Conservation (phyloP, 2,888 invertebrate genomes). For the Tachina lurida region DNA sequence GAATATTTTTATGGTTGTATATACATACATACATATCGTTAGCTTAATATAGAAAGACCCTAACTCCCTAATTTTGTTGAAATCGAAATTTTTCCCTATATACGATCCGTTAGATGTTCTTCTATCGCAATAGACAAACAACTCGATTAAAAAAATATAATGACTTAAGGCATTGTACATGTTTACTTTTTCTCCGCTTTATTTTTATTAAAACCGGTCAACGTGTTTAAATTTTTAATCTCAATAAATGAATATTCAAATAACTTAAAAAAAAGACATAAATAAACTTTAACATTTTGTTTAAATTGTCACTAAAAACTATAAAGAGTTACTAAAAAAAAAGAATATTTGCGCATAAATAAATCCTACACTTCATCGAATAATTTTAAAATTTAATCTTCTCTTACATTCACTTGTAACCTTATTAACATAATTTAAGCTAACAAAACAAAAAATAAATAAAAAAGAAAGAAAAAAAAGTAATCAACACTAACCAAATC, state of each 20-base stretch:
- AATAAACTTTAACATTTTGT: not conserved
- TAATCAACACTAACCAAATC: not conserved
- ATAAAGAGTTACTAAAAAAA: not conserved
- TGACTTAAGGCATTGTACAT: too few species aligned
- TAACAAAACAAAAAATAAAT: too few species aligned
- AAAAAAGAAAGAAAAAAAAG: too few species aligned
- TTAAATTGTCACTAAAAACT: not conserved
- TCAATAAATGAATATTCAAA: not conserved
- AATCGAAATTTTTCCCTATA: too few species aligned
- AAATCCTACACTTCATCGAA: not conserved
- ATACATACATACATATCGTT: not conserved
- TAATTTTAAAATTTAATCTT: not conserved
- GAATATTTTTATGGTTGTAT: not conserved
- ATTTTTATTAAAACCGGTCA: conserved; percentile 1
- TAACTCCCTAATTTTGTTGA: too few species aligned
- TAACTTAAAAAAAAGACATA: not conserved
- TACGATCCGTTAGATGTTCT: too few species aligned
- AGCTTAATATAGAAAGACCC: too few species aligned
- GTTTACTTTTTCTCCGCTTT: not conserved
- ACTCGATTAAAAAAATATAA: too few species aligned
- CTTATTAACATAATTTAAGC: too few species aligned
- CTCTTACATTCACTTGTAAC: not conserved
- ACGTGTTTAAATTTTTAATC: not conserved
- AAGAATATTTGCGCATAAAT: not conserved
- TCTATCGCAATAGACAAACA: too few species aligned